Evolutionary conservation across 2,888 invertebrate species (phyloP), one percentile per base, ranked within the genome.

Genomic region (Pomacea canaliculata): DNA sequence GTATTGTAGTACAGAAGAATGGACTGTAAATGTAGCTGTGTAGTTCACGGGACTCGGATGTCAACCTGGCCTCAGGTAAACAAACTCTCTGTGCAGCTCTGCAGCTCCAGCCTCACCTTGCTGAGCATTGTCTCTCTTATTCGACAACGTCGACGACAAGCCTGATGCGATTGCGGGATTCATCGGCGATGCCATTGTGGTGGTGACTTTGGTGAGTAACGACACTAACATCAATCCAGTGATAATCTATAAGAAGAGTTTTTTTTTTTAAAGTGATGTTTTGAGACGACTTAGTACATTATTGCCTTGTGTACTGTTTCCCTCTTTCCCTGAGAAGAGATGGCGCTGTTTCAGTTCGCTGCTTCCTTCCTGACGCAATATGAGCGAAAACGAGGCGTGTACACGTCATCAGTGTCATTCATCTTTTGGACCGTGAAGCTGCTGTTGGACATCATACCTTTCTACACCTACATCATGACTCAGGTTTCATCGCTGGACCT

Each of bases 361-460:
- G 60, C 74, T 1, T 13, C 74, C 1, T 18, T 69, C n/a, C 59
- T 88, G 46, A 79, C 85, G 27, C 85, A 85, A 65, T 70, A 85
- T 10, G 88, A 87, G 65, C 81, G 85, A 68, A 37, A 72, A 16
- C 81, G 81, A 60, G 87, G 88, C 7, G 63, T 83, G 16, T 77
- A 84, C 23, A 86, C 88, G 1, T 88, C 88, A 10, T 86, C 86
- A 2, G 77, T 88, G 19, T 79, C 85, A 48, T 89, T 86, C 73
- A 37, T 86, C 0, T 89, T 86, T 79, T 89, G 87, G 86, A 67
- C 85, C 9, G 75, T 89, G n/a, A 73, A 80, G n/a, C 46, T 84
- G 10, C 10, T 86, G 3, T 68, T 80, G 13, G 85, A 85, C 51
- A 71, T 86, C 23, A 76, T 88, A 19, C 84, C 83, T 10, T 80